Percentiles rank a stretch among this genome's conserved stretches.
Evolutionary conservation across 2,888 invertebrate species (phyloP).

Genomic region (Orthonychiurus folsomi): DNA sequence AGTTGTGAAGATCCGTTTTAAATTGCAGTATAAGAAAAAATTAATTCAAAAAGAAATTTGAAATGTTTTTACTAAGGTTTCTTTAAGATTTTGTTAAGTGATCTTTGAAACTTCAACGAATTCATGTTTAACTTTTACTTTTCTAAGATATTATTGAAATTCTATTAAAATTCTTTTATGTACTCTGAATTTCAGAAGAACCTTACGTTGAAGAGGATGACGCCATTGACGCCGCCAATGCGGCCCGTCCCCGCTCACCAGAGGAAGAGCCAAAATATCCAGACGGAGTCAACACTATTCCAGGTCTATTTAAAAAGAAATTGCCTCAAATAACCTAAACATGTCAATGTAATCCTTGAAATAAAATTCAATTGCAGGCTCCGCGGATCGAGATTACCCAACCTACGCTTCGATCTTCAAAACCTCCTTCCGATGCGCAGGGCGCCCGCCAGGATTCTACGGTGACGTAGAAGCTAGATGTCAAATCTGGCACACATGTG

Average conservation of each 20-base stretch:
- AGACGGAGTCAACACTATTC: constrained; percentile 39
- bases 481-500: constrained; percentile 40
- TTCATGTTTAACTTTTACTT: no score
- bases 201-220: constrained; percentile 8
- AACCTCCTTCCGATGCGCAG: constrained; percentile 35
- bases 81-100: no score
- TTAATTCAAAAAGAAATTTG: no score
- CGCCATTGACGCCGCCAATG: not conserved
- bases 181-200: no score
- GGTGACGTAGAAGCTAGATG: constrained; percentile 36
- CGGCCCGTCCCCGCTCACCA: not conserved
- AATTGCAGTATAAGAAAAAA: no score
- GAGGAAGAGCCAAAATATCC: constrained; percentile 36
- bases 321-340: not conserved
- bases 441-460: constrained; percentile 34
- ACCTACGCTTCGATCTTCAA: constrained; percentile 28
- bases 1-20: no score
- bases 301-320: constrained; percentile 25
- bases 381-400: constrained; percentile 37
- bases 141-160: no score
- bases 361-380: constrained; percentile 26
- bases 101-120: no score
- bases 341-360: not conserved
- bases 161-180: no score
- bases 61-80: no score